phyloP scores from a whole-genome alignment of 2,113 vertebrate genomes.

The Odobenus rosmarus region DNA sequence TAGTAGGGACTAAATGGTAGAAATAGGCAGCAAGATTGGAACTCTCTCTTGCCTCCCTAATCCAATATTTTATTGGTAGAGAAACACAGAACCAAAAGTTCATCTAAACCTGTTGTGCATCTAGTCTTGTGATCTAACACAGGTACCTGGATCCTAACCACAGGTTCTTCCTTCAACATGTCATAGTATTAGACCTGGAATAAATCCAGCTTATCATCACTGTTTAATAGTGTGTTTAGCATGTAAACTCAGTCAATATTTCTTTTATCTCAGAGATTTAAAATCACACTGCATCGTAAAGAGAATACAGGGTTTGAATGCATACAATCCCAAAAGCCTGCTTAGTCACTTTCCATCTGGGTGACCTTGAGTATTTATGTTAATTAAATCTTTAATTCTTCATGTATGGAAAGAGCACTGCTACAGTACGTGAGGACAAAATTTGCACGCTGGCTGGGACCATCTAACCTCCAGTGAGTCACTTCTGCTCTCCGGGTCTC shows the following conservation, averaged over 20 bases:
- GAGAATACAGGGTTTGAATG: not conserved
- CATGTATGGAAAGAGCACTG: not conserved
- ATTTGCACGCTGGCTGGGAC: not conserved
- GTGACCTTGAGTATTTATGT: not conserved
- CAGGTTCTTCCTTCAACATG: not conserved
- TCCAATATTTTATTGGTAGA: not conserved
- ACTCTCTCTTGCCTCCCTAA: not conserved
- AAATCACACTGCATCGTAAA: not conserved
- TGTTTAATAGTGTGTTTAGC: not conserved
- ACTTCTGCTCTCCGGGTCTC: not conserved
- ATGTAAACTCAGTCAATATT: not conserved
- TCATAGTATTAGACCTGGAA: not conserved
- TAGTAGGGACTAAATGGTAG: not conserved
- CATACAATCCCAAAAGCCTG: not conserved
- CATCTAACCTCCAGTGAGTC: not conserved
- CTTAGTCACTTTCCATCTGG: not conserved
- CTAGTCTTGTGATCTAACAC: not conserved
- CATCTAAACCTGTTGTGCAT: not conserved
- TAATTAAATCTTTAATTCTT: constrained; percentile 4
- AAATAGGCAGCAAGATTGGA: not conserved
- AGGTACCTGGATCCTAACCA: not conserved
- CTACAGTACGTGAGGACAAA: not conserved
- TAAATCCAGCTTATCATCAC: not conserved
- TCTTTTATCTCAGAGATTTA: not conserved
- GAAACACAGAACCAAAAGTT: not conserved